Percentiles rank a stretch among this genome's conserved stretches.
phyloP scores from a whole-genome alignment of 2,888 invertebrate genomes.

The Napeogenes inachia region DNA sequence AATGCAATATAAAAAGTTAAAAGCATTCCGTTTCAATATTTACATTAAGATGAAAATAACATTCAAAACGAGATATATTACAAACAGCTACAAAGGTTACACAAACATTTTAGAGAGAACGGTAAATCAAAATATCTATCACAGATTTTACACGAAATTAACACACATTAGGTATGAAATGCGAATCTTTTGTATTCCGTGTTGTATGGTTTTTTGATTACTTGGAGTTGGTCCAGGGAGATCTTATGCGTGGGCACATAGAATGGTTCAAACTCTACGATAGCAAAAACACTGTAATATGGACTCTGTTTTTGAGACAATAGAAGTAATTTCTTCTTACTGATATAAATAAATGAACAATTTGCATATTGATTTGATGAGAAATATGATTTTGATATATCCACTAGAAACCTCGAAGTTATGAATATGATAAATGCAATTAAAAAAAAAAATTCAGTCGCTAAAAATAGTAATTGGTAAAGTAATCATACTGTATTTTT shows the following conservation, averaged over 20 bases:
- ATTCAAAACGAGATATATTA: conserved; percentile 19
- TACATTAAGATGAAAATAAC: neutral
- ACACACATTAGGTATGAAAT: conserved; percentile 34
- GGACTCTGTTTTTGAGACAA: neutral
- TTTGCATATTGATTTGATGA: neutral
- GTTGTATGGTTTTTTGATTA: conserved; percentile 59
- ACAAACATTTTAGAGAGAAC: conserved; percentile 14
- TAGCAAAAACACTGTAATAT: neutral
- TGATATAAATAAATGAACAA: neutral
- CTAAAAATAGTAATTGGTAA: too few relatives aligned
- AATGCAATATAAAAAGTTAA: conserved; percentile 1
- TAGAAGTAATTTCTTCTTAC: neutral
- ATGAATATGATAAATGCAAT: too few relatives aligned
- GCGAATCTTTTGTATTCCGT: conserved; percentile 40
- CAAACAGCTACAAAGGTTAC: conserved; percentile 22
- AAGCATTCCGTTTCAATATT: conserved; percentile 4
- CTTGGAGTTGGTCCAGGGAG: conserved; percentile 55
- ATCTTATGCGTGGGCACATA: conserved; percentile 35
- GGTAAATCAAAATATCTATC: conserved; percentile 16
- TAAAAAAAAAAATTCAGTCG: too few relatives aligned
- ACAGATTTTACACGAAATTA: conserved; percentile 13
- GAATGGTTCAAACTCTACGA: conserved; percentile 3
- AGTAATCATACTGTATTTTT: too few relatives aligned
- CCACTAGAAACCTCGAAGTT: too few relatives aligned
- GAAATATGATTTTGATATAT: too few relatives aligned